Evolutionary conservation across 92 coral and sea anemone genomes (phyloP), one percentile per base, ranked within the genome.

Genomic region (Pocillopora meandrina): DNA sequence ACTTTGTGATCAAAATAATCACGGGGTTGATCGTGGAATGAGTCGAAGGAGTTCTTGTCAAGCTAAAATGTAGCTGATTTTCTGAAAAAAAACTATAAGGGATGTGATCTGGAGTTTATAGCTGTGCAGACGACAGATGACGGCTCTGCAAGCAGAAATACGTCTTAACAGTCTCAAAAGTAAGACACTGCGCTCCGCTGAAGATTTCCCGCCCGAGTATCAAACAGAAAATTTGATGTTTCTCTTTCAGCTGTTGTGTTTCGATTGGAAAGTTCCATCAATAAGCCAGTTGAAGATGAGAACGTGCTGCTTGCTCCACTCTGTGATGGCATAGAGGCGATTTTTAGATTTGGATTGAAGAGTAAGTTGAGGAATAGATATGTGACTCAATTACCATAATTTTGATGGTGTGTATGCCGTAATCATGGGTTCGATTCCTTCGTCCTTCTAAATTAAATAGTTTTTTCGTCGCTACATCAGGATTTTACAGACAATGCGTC

Each of bases 271-370:
- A 87, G 91, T 72, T 94, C 93, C n/a, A 73, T 74, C 52, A 94
- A 94, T 82, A 88, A 89, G 20, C 92, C 98, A 1, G 80, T 94
- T 18, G 75, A 89, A 57, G 98, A 94, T 82, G 93, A 78, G 23
- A 52, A 94, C 61, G 84, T 72, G 31, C 80, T 92, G 7, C 70
- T 94, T 14, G 90, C 90, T 6, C 90, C 90, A n/a, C 35, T 94
- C 31, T 92, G 98, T 68, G 93, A 84, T 67, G 89, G 87, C 20
- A 80, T 94, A 12, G 98, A 94, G 72, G 80, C 75, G 20, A 78
- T 92, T 64, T 82, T 94, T 35, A 84, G 98, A 67, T 86, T 61
- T 34, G 98, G 95, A 33, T 74, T 94, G 57, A 94, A 94, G 91
- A 81, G 98, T 94, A 85, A 94, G 98, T 82, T 56, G 10, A 70